Conservation (phyloP, 2,888 invertebrate genomes). For the Acrobasis repandana region DNA sequence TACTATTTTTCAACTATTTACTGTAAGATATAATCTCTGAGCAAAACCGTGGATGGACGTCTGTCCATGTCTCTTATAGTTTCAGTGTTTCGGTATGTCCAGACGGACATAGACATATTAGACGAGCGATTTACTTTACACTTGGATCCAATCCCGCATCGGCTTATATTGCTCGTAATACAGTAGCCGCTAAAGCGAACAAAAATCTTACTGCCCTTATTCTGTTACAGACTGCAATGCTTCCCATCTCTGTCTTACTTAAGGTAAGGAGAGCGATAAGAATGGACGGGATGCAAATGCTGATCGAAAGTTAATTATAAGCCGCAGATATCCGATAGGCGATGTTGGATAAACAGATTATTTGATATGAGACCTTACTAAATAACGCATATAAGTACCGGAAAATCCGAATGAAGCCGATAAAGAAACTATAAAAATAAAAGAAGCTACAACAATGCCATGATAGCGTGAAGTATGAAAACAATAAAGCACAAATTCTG, state of each 20-base stretch:
- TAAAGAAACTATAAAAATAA: too few relatives aligned
- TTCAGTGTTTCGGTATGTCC: too few relatives aligned
- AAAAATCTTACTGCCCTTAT: conserved; percentile 19
- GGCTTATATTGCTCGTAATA: conserved; percentile 2
- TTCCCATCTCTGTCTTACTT: background rate
- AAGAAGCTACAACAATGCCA: too few relatives aligned
- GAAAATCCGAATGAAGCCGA: too few relatives aligned
- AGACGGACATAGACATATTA: background rate
- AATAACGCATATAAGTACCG: too few relatives aligned
- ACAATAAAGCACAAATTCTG: too few relatives aligned
- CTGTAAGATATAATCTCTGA: too few relatives aligned
- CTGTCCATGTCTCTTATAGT: too few relatives aligned
- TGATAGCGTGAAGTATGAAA: too few relatives aligned
- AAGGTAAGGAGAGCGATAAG: background rate
- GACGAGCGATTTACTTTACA: background rate
- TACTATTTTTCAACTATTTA: too few relatives aligned
- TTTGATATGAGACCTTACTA: background rate
- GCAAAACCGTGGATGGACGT: too few relatives aligned
- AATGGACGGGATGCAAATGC: background rate
- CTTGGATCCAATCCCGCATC: background rate
- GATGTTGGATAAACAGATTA: background rate
- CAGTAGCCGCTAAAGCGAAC: conserved; percentile 14
- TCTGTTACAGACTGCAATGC: conserved; percentile 2
- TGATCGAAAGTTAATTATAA: conserved; percentile 33
- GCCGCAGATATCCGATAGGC: conserved; percentile 46